These are phyloP conservation scores for Cephus pygmeus DNA, from an alignment of 2,888 invertebrate genomes.

Conservation along the genomic window DNA sequence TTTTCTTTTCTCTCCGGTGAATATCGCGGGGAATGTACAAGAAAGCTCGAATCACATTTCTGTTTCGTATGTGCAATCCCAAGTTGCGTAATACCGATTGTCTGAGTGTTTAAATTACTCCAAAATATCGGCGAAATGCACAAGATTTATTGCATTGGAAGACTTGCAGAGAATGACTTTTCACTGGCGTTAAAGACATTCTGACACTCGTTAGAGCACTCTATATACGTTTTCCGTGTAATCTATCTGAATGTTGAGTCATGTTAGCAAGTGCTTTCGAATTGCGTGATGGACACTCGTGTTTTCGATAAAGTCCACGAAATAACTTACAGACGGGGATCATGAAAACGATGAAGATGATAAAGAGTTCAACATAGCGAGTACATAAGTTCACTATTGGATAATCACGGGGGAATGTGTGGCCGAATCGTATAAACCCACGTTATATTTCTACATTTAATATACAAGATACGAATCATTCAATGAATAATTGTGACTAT, in stretches of 20 bases:
- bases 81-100: not conserved
- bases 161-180: not conserved
- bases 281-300: not conserved
- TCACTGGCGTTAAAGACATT: not conserved
- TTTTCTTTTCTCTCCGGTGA: not conserved
- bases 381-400: not conserved
- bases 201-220: not conserved
- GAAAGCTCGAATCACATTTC: not conserved
- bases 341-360: not conserved
- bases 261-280: not conserved
- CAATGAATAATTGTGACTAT: not conserved
- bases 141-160: not conserved
- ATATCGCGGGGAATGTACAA: not conserved
- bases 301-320: not conserved
- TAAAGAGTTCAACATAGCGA: not conserved
- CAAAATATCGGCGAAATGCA: not conserved
- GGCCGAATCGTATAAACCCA: not conserved
- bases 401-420: not conserved
- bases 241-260: slow-evolving; percentile 11
- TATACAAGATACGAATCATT: not conserved
- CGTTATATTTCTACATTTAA: not conserved
- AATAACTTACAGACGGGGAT: not conserved
- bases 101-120: not conserved
- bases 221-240: slow-evolving; percentile 8
- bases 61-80: not conserved